A percentile compares a stretch with the other conserved stretches of the same genome.
phyloP scores from a whole-genome alignment of 2,113 vertebrate genomes.

The Noctilio leporinus region DNA sequence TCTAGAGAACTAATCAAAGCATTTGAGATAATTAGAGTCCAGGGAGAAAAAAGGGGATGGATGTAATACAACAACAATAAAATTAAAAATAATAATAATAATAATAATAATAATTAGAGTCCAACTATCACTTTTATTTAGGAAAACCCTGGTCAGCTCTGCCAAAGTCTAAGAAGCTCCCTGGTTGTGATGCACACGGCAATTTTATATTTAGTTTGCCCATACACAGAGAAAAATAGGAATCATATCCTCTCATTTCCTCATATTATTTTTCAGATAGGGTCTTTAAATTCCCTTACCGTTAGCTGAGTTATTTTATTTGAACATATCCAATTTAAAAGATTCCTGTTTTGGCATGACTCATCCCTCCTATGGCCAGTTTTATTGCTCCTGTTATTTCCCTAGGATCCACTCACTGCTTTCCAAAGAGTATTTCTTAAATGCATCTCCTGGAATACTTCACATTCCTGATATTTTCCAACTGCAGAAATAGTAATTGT shows the following conservation, averaged over 20 bases:
- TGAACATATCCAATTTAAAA: conserved; percentile 46
- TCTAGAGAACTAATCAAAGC: neutral
- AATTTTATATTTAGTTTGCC: neutral
- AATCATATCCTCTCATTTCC: neutral
- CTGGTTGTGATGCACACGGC: neutral
- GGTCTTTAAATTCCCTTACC: conserved; percentile 34
- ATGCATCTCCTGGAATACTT: neutral
- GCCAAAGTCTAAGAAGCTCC: neutral
- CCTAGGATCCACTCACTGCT: conserved; percentile 10
- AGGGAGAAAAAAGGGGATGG: too few relatives aligned
- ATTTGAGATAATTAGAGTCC: neutral
- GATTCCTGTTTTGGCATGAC: conserved; percentile 4
- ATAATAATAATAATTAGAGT: neutral
- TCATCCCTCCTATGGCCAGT: neutral
- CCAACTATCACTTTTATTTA: neutral
- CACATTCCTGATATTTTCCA: neutral
- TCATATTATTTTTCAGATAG: conserved; percentile 23
- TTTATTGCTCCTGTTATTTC: conserved; percentile 47
- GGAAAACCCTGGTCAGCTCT: neutral
- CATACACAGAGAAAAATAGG: neutral
- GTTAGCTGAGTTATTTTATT: conserved; percentile 32
- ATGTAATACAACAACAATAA: too few relatives aligned
- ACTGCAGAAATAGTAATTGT: neutral
- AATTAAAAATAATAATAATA: too few relatives aligned
- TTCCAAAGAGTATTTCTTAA: conserved; percentile 23